These are phyloP conservation scores for Drosophila infuscata DNA, from an alignment of 2,888 invertebrate species.

Conservation along the genomic window DNA sequence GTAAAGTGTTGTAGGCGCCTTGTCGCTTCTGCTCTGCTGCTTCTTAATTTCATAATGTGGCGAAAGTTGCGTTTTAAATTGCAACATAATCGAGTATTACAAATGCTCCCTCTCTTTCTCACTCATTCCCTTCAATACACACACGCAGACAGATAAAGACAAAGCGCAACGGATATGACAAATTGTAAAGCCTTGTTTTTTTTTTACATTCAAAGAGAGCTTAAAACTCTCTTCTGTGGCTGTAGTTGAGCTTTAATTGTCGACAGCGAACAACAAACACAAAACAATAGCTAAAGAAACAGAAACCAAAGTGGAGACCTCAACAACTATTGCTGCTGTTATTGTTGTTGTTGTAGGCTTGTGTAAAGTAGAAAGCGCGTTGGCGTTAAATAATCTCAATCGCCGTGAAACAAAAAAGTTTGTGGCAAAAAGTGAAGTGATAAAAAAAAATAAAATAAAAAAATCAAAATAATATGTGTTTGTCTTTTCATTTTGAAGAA, in stretches of 20 bases:
- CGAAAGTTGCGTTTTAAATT: conserved; percentile 70
- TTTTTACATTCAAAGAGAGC: conserved; percentile 11
- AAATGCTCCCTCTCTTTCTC: conserved; percentile 5
- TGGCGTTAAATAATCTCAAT: conserved; percentile 58
- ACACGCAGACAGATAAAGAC: conserved; percentile 27
- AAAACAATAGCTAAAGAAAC: conserved; percentile 32
- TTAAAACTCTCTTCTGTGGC: conserved; percentile 15
- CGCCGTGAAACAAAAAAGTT: conserved; percentile 20
- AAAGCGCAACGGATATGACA: conserved; percentile 69
- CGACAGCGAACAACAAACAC: conserved; percentile 37
- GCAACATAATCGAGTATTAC: conserved; percentile 49
- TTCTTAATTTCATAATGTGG: conserved; percentile 77
- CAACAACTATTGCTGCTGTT: conserved; percentile 14
- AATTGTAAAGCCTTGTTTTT: conserved; percentile 65
- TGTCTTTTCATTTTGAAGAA: conserved; percentile 20
- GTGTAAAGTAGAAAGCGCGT: conserved; percentile 69
- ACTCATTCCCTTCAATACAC: conserved; percentile 1
- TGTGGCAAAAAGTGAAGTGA: conserved; percentile 34
- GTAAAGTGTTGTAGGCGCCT: conserved; percentile 22
- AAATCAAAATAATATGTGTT: conserved; percentile 16
- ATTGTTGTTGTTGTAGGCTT: conserved; percentile 50
- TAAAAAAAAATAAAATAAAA: conserved; percentile 15
- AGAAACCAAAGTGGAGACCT: conserved; percentile 35
- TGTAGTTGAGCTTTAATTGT: conserved; percentile 61
- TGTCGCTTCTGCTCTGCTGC: conserved; percentile 2